Percentiles rank a stretch among this genome's conserved stretches.
Evolutionary conservation across 2,888 invertebrate species (phyloP).

Genomic region (Sinhomidia bicolor): DNA sequence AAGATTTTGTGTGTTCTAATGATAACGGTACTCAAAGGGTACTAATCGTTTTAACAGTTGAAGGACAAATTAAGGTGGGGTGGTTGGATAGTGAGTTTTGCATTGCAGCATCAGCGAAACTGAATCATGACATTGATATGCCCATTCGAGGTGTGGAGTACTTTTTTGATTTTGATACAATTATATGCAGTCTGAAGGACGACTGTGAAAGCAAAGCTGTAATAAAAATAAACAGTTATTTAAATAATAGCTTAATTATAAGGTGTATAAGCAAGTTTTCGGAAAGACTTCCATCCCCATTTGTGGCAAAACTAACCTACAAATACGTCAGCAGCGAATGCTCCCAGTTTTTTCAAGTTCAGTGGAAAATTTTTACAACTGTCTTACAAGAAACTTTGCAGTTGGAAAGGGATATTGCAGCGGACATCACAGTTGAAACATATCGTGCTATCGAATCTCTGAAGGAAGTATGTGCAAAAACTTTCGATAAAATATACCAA

Average conservation of each 20-base stretch:
- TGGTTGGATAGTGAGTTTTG: conserved; percentile 76
- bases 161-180: conserved; percentile 73
- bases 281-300: conserved; percentile 60
- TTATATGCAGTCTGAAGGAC: conserved; percentile 71
- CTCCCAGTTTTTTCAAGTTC: conserved; percentile 28
- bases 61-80: conserved; percentile 72
- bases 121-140: conserved; percentile 55
- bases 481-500: neutral
- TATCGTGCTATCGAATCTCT: conserved; percentile 63
- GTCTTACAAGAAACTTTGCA: conserved; percentile 53
- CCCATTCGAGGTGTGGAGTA: conserved; percentile 62
- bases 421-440: conserved; percentile 51
- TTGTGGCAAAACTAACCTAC: conserved; percentile 73
- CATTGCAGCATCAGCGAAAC: conserved; percentile 46
- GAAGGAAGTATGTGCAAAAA: conserved; percentile 74
- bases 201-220: conserved; percentile 63
- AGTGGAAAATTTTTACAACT: conserved; percentile 75
- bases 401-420: neutral
- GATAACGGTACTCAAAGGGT: conserved; percentile 55
- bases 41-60: conserved; percentile 67
- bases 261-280: conserved; percentile 73
- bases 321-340: conserved; percentile 52
- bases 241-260: conserved; percentile 71
- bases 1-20: conserved; percentile 76
- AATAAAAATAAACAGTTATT: conserved; percentile 70